Evolutionary conservation across 2,113 vertebrate genomes (phyloP).

Genomic region (Daubentonia madagascariensis): DNA sequence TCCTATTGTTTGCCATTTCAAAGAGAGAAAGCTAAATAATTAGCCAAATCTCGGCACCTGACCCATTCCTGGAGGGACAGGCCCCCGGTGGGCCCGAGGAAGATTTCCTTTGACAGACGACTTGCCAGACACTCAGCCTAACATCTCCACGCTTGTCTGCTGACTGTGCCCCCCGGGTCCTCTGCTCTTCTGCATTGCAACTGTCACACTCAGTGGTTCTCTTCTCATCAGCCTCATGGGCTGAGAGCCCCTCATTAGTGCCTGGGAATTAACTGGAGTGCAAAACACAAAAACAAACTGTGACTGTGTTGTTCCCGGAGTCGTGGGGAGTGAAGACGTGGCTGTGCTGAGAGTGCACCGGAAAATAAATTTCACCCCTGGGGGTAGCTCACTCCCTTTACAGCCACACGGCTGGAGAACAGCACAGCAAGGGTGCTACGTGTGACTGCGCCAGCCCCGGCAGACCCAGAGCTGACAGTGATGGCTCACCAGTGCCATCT

Average conservation of each 20-base stretch:
- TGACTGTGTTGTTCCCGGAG: not conserved
- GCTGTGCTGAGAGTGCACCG: not conserved
- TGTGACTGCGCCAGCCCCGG: not conserved
- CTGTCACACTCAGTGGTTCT: constrained; percentile 15
- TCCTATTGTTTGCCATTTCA: not conserved
- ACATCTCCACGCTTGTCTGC: not conserved
- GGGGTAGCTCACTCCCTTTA: rapidly evolving
- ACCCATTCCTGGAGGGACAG: constrained; percentile 40
- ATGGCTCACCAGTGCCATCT: not conserved
- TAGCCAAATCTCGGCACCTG: not conserved
- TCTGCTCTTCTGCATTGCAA: not conserved
- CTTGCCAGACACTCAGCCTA: not conserved
- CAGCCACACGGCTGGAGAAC: rapidly evolving
- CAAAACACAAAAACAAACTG: constrained; percentile 23
- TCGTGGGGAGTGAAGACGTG: not conserved
- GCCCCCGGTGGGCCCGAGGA: constrained; percentile 30
- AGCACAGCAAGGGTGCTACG: rapidly evolving
- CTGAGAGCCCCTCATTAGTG: not conserved
- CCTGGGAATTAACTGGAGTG: not conserved
- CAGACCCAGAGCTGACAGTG: not conserved
- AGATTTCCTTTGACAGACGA: constrained; percentile 42
- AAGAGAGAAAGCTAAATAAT: constrained; percentile 58
- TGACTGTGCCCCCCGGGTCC: not conserved
- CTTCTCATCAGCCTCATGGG: constrained; percentile 55
- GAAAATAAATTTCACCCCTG: not conserved